Evolutionary conservation across 2,797 vertebrate genomes (phyloP).

Genomic region (Urocyon cinereoargenteus): DNA sequence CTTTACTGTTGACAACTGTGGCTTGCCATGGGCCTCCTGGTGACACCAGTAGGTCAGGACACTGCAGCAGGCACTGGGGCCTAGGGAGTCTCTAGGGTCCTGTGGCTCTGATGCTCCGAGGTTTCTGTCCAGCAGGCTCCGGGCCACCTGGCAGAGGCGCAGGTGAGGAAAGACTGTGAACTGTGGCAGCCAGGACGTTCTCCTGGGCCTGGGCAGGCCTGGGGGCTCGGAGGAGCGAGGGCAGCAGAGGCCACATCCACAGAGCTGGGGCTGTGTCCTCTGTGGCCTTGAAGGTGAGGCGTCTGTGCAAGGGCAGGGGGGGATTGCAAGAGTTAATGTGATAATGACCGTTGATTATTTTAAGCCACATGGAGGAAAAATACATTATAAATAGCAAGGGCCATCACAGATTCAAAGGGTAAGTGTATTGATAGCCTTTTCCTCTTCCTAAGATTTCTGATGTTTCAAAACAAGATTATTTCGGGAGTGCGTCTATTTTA

Average conservation of each 20-base stretch:
- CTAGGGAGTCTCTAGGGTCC: background rate
- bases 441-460: conserved; percentile 84
- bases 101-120: background rate
- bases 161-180: background rate
- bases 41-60: background rate
- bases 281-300: conserved; percentile 43
- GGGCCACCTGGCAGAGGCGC: background rate
- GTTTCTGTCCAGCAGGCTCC: background rate
- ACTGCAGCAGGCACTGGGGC: too few relatives aligned
- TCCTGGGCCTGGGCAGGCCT: background rate
- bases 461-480: conserved; percentile 86
- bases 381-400: conserved; percentile 84
- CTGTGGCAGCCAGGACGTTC: background rate
- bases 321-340: conserved; percentile 80
- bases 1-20: background rate
- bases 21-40: background rate
- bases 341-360: conserved; percentile 82
- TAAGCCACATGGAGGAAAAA: conserved; percentile 78
- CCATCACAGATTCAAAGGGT: conserved; percentile 80
- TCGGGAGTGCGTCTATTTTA: conserved; percentile 83
- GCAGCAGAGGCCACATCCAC: background rate
- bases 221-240: background rate
- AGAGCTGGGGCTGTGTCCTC: conserved; percentile 21
- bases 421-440: conserved; percentile 83
- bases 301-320: conserved; percentile 1